These are phyloP conservation scores for Spodoptera littoralis DNA, from an alignment of 2,888 invertebrate species.

Conservation along the genomic window DNA sequence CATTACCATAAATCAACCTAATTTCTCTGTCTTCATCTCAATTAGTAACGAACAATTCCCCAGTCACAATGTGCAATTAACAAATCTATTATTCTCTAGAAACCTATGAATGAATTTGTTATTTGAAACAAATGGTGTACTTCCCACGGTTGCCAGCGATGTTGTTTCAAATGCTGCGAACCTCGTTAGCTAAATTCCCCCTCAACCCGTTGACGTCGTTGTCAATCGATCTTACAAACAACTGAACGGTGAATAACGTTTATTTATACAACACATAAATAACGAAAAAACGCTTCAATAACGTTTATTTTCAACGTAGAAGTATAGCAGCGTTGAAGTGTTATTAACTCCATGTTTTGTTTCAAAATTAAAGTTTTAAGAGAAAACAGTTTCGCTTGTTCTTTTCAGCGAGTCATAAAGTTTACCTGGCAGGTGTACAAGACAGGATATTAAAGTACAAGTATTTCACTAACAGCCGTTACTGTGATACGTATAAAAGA, in stretches of 20 bases:
- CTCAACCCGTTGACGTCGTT: conserved; percentile 2
- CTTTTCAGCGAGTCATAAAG: conserved; percentile 1
- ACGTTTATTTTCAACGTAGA: neutral
- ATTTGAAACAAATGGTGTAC: conserved; percentile 20
- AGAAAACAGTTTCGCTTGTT: conserved; percentile 9
- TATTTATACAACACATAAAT: conserved; percentile 7
- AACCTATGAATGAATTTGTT: conserved; percentile 21
- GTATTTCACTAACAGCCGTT: neutral
- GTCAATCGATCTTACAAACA: conserved; percentile 14
- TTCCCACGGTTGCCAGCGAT: conserved; percentile 23
- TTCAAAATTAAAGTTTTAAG: conserved; percentile 7
- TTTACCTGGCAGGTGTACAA: conserved; percentile 8
- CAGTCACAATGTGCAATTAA: conserved; percentile 9
- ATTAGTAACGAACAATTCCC: conserved; percentile 4
- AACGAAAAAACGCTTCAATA: neutral
- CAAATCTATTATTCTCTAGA: conserved; percentile 14
- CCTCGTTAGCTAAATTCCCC: conserved; percentile 11
- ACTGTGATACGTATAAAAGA: too few relatives aligned
- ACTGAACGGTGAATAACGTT: conserved; percentile 1
- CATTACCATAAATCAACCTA: too few relatives aligned
- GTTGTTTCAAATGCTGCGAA: conserved; percentile 18
- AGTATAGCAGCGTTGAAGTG: conserved; percentile 1
- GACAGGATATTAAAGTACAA: conserved; percentile 6
- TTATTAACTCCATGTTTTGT: conserved; percentile 8
- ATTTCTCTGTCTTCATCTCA: neutral